Evolutionary conservation across 2,888 invertebrate genomes (phyloP), one percentile per base, ranked within the genome.

Genomic region (Drosophila silvestris): DNA sequence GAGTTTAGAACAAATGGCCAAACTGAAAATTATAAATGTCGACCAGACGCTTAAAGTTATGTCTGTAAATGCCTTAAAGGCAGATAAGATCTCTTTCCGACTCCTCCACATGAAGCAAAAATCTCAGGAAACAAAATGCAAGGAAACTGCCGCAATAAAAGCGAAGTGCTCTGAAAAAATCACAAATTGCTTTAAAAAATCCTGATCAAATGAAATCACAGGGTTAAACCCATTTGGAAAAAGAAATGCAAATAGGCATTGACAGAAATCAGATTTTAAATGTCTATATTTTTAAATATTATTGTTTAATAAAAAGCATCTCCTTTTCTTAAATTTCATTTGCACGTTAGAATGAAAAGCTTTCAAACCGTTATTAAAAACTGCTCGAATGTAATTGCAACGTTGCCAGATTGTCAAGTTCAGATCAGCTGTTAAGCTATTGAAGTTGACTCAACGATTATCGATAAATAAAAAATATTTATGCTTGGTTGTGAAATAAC

Each of bases 21-120:
- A 69, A 12, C 37, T 90, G 59, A 54, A 85, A 9, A 37, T 88
- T 7, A 44, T 85, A 0, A 37, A 76, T n/a, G 16, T 59, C 1
- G 70, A 70, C 4, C 51, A 70, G 10, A 19, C 39, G 2, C 57
- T 72, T 16, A 53, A 65, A 5, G 32, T 88, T 19, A 81, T 88
- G 52, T 39, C 74, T 7, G 83, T 85, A 5, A 71, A 85, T 61
- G 85, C 83, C 7, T 44, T 85, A 47, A 39, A 61, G 0, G 80
- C 85, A 9, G 59, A 81, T 5, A 74, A 72, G 7, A 70, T 85
- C 19, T 67, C 57, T 7, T 88, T 90, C 19, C 75, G 77, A 0
- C 39, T 85, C 0, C 12, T 82, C 33, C 57, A 71, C 19, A 54
- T 72, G 14, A 65, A 54, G 10, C 74, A 44, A 3, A 53, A 60